Base-by-base conservation (phyloP, 2,797 vertebrate genomes). In the Delichon dasypus region DNA sequence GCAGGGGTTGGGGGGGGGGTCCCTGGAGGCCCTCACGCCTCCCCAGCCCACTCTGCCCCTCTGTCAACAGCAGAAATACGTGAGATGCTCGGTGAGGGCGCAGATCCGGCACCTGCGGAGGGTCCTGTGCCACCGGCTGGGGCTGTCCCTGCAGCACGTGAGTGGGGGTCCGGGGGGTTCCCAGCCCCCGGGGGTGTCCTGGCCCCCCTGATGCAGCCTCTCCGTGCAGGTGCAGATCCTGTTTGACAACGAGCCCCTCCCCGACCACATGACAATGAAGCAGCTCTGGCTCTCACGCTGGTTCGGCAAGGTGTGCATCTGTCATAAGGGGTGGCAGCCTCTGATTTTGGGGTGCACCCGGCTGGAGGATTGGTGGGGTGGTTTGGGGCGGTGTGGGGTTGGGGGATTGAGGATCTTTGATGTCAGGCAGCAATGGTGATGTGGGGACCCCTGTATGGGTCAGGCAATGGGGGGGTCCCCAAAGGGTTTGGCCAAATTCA, bases 261-360 rank as follows among this genome's bases (percentile, higher is more conserved):
- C 99, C 1, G 99, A 99, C 97, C 98, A 99, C 97, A 99, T 99
- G 99, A 99, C 99, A 42, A 99, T 99, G 99, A 99, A 99, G 82
- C 98, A 99, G 93, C 97, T 99, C 88, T 99, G 99, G 99, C 98
- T 99, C 18, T 99, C 98, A 2, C 98, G 98, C 95, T 99, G 99
- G 99, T 99, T 99, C 15, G 99, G 99, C 97, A 99, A 99, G 99
- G 99, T 99, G 81, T 14, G 87, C 7, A 0, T 23, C 74, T 25
- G 20, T 25, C 5, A 0, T 2, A 4, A 20, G 23, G 27, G 9
- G 9, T 2, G 12, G 54, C 8, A 54, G 1, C 7, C 9, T 53
- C 25, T 47, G 34, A 26, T 54, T 73, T 22, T 26, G 61, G 47
- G 34, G 38, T 76, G 47, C n/a, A 47, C 5, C 25, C 29, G 3